These are phyloP conservation scores for Callopanchax toddi DNA, from an alignment of 2,113 vertebrate species.

Conservation along the genomic window DNA sequence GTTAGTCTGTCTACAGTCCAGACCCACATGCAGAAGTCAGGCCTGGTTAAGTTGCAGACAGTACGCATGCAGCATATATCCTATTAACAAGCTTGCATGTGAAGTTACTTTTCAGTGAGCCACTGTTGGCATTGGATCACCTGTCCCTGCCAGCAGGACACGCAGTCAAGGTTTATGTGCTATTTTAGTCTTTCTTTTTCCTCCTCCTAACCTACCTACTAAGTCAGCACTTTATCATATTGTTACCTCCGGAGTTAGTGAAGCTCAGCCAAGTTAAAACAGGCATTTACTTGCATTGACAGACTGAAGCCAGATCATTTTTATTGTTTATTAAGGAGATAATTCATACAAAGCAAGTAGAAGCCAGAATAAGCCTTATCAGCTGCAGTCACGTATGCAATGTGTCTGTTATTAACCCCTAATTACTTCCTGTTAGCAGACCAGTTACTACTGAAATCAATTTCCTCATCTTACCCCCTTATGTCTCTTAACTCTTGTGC, in stretches of 20 bases:
- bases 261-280: slow-evolving; percentile 14
- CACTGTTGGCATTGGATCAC: slow-evolving; percentile 16
- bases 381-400: slow-evolving; percentile 52
- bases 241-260: slow-evolving; percentile 16
- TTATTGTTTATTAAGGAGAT: too few relatives aligned
- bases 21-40: slow-evolving; percentile 5
- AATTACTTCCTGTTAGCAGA: slow-evolving; percentile 56
- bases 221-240: slow-evolving; percentile 30
- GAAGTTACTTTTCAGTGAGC: slow-evolving; percentile 11
- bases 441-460: slow-evolving; percentile 36
- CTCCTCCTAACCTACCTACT: slow-evolving; percentile 10
- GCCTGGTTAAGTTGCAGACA: slow-evolving; percentile 1
- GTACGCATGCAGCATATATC: slow-evolving; percentile 26
- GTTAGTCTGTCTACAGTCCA: background rate
- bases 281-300: slow-evolving; percentile 5
- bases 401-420: slow-evolving; percentile 40
- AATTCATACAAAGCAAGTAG: slow-evolving; percentile 15
- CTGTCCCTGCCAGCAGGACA: slow-evolving; percentile 2
- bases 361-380: slow-evolving; percentile 66
- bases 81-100: slow-evolving; percentile 39
- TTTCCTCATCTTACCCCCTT: slow-evolving; percentile 16
- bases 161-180: slow-evolving; percentile 26
- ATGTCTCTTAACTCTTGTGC: too few relatives aligned
- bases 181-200: slow-evolving; percentile 44
- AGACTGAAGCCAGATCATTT: background rate